Evolutionary conservation across 1,140 invertebrate species (phyloP).

Genomic region (Drosophila serrata): DNA sequence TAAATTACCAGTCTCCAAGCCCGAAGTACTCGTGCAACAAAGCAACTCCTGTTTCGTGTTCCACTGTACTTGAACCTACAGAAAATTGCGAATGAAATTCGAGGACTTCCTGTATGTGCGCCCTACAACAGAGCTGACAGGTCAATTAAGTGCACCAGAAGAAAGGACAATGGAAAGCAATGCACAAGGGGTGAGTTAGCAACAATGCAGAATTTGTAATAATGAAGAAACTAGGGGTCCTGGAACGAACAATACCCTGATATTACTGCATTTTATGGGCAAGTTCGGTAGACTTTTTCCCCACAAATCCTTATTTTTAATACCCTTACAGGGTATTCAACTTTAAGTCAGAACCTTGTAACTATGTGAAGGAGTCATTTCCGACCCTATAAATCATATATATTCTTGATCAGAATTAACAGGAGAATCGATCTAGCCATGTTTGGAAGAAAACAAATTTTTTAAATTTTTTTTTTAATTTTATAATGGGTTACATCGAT

Average conservation of each 20-base stretch:
- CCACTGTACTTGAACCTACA: background rate
- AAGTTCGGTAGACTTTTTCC: background rate
- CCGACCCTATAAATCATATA: too few relatives aligned
- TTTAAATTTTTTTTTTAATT: too few relatives aligned
- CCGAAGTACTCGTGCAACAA: background rate
- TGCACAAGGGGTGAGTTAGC: conserved; percentile 1
- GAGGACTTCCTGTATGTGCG: conserved; percentile 29
- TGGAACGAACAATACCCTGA: background rate
- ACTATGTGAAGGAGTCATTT: too few relatives aligned
- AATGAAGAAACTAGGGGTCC: conserved; percentile 14
- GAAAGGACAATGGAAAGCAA: conserved; percentile 5
- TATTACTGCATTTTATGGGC: background rate
- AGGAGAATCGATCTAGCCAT: background rate
- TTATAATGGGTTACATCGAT: too few relatives aligned
- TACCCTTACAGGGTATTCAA: too few relatives aligned
- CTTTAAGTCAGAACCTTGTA: too few relatives aligned
- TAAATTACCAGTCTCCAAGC: background rate
- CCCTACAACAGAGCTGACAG: conserved; percentile 28
- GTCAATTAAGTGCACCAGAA: conserved; percentile 13
- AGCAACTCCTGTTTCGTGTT: background rate
- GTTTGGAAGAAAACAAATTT: too few relatives aligned
- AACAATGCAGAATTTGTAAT: conserved; percentile 11
- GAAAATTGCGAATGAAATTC: background rate
- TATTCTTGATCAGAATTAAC: too few relatives aligned
- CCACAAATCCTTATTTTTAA: too few relatives aligned